phyloP scores from a whole-genome alignment of 2,888 invertebrate species.

The Apamea sordens region DNA sequence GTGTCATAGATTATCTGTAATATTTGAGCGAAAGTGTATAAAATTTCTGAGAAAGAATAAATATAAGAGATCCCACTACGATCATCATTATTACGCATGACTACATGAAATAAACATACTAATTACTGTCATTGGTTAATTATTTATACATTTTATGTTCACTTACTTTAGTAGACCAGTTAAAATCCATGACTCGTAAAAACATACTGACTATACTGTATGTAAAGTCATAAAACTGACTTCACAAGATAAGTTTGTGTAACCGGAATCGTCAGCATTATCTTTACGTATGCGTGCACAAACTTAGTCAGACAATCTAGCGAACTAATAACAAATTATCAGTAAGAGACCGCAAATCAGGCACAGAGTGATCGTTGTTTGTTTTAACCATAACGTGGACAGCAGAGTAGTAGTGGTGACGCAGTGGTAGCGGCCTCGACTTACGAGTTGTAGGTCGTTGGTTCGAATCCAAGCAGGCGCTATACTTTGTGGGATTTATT shows the following conservation, averaged over 20 bases:
- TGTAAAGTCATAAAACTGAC: slow-evolving; percentile 1
- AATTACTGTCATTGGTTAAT: slow-evolving; percentile 17
- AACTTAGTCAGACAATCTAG: background rate
- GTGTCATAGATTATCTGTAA: slow-evolving; percentile 7
- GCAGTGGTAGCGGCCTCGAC: too few species aligned
- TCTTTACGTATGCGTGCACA: slow-evolving; percentile 1
- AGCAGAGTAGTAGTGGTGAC: background rate
- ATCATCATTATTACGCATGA: slow-evolving; percentile 24
- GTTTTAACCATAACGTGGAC: background rate
- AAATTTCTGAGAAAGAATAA: slow-evolving; percentile 36
- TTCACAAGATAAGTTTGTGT: slow-evolving; percentile 9
- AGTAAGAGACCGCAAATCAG: background rate
- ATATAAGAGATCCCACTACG: slow-evolving; percentile 7
- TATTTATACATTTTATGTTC: background rate
- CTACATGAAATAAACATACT: slow-evolving; percentile 30
- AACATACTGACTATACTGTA: background rate
- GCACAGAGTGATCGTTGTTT: background rate
- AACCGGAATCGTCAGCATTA: slow-evolving; percentile 4
- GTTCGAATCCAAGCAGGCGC: background rate
- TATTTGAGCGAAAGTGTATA: slow-evolving; percentile 55
- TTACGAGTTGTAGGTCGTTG: background rate
- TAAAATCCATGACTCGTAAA: slow-evolving; percentile 2
- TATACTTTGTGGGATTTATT: background rate
- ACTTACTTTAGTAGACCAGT: background rate
- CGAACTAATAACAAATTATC: background rate